Percentiles rank a stretch among this genome's conserved stretches.
Evolutionary conservation across 2,888 invertebrate genomes (phyloP).

Genomic region (Phortica magna): DNA sequence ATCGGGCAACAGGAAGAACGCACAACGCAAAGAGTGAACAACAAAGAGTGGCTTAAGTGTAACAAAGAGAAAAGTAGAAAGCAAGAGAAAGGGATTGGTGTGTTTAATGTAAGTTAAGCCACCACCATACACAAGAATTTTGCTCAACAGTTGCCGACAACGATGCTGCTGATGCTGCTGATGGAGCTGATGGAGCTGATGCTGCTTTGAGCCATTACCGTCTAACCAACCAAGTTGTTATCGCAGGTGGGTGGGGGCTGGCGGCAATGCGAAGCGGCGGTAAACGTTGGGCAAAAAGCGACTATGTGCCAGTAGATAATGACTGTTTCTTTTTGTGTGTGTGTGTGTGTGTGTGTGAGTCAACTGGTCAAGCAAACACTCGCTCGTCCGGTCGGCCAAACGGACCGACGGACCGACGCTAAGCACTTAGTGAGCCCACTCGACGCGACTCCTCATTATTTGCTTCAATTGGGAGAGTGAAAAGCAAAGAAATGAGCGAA

Average conservation of each 20-base stretch:
- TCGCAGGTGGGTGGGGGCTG: no score
- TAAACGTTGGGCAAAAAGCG: no score
- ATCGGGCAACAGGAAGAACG: conserved; percentile 49
- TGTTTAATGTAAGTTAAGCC: conserved; percentile 5
- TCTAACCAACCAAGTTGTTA: no score
- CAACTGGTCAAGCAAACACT: conserved; percentile 20
- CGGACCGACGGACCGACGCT: not conserved
- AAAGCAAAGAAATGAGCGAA: not conserved
- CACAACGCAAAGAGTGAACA: conserved; percentile 24
- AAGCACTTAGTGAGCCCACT: conserved; percentile 25
- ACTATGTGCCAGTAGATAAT: no score
- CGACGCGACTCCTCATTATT: conserved; percentile 54
- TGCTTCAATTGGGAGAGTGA: conserved; percentile 40
- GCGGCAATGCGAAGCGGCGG: no score
- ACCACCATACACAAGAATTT: not conserved
- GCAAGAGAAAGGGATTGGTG: conserved; percentile 13
- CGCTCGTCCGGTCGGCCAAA: not conserved
- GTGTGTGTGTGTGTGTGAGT: not conserved
- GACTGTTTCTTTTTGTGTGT: no score
- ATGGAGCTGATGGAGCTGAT: no score
- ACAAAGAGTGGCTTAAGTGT: conserved; percentile 14
- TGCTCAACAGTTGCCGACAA: conserved; percentile 28
- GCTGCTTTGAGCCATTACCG: conserved; percentile 22
- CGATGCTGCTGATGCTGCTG: no score
- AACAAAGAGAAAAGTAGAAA: not conserved